These are phyloP conservation scores for Hiodon alosoides DNA, from an alignment of 2,113 vertebrate species.

Conservation along the genomic window DNA sequence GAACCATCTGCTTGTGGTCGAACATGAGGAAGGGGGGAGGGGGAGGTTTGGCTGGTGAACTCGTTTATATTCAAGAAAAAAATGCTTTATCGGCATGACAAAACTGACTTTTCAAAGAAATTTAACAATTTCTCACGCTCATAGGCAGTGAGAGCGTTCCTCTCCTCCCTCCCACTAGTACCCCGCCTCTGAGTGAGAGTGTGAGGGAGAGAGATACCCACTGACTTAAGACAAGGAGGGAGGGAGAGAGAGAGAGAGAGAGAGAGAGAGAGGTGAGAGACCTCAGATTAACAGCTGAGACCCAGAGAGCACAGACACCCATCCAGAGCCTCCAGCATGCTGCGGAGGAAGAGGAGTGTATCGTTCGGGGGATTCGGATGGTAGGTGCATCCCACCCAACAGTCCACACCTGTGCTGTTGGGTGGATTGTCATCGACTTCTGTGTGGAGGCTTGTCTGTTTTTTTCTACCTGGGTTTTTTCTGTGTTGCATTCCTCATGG, in stretches of 20 bases:
- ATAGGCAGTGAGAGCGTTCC: conserved; percentile 2
- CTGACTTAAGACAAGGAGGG: not conserved
- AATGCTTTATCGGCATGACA: not conserved
- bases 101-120: not conserved
- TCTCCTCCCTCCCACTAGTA: conserved; percentile 1
- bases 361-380: conserved; percentile 92
- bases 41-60: not conserved
- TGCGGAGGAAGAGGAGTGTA: conserved; percentile 84
- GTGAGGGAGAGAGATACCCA: not conserved
- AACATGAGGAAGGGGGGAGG: not conserved
- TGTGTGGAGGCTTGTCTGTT: not conserved
- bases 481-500: not conserved
- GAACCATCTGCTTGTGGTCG: not conserved
- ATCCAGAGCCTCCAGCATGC: conserved; percentile 60
- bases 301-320: conserved; percentile 6
- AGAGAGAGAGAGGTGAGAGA: conserved; percentile 1
- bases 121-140: not conserved
- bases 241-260: conserved; percentile 31
- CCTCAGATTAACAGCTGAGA: not conserved
- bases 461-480: conserved; percentile 3
- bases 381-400: conserved; percentile 61
- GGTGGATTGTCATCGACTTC: not conserved
- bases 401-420: not conserved
- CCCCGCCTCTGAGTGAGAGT: not conserved
- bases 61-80: too few relatives aligned